Base-by-base conservation (phyloP, 1,140 invertebrate species). In the Adelges cooleyi region DNA sequence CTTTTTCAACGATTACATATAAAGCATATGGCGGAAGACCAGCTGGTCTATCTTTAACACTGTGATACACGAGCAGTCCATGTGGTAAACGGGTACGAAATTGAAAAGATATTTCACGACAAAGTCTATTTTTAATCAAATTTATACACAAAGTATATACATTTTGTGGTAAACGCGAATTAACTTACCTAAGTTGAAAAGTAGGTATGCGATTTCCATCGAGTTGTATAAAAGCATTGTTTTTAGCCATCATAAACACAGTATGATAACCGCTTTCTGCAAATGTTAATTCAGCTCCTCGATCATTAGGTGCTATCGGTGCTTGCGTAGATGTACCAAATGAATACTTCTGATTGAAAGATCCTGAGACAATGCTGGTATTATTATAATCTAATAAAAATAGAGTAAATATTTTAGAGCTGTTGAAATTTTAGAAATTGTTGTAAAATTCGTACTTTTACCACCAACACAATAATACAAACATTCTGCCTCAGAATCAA, bases 1-100 rank as follows among this genome's bases (percentile, higher is more conserved):
- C 89, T 73, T 91, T 90, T 72, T 91, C 87, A 23, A 92, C 86
- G 70, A 90, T 91, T 36, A 92, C 86, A 75, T 92, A 92, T 20
- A 92, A 77, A 65, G 90, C 89, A 72, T 92, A 90, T 11, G 88
- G 89, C 70, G 85, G 83, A 13, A 85, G 77, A 53, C 84, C 82
- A 66, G 84, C 82, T 23, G 87, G 86, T 23, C 80, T 74, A 74
- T 89, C 86, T 75, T 90, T 89, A 22, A 92, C 87, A 73, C 89
- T 90, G 73, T 93, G 89, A 75, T 92, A 92, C 5, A 91, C 86
- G 40, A 93, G 74, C 11, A 92, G 78, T 11, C 89, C 89, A 74
- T 92, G 89, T 8, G 89, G 89, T 67, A 91, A 77, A 72, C 87
- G 80, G 44, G 90, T 92, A 22, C 89, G 84, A 74, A 91, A 91